phyloP scores from a whole-genome alignment of 2,888 invertebrate species.

The Miltochrista miniata region DNA sequence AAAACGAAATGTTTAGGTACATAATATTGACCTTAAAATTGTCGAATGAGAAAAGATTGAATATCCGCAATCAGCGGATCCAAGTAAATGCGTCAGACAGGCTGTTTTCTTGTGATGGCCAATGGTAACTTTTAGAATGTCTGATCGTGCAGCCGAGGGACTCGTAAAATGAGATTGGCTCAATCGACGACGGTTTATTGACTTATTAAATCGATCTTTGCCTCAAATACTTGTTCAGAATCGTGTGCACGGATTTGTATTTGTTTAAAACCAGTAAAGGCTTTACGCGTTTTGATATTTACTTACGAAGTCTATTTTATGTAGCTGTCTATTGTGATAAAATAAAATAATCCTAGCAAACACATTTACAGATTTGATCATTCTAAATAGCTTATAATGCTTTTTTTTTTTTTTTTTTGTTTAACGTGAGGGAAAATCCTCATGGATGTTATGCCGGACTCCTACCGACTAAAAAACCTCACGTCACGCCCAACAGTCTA shows the following conservation, averaged over 20 bases:
- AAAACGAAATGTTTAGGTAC: too few relatives aligned
- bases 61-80: conserved; percentile 39
- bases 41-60: conserved; percentile 37
- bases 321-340: too few relatives aligned
- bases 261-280: conserved; percentile 37
- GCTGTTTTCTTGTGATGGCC: conserved; percentile 49
- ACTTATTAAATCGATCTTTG: conserved; percentile 78
- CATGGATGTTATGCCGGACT: too few relatives aligned
- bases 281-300: conserved; percentile 23
- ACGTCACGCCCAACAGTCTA: too few relatives aligned
- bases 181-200: conserved; percentile 75
- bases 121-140: conserved; percentile 60
- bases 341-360: too few relatives aligned
- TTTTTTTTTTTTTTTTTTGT: too few relatives aligned
- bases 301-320: conserved; percentile 1
- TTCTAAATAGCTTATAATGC: too few relatives aligned
- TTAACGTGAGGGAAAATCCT: too few relatives aligned
- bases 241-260: conserved; percentile 48
- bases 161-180: conserved; percentile 77
- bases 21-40: conserved; percentile 21
- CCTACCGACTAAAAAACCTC: too few relatives aligned
- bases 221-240: conserved; percentile 56
- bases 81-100: conserved; percentile 48
- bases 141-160: conserved; percentile 68
- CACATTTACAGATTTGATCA: too few relatives aligned